A percentile compares a stretch with the other conserved stretches of the same genome.
Conservation (phyloP, 1,140 invertebrate species). For the Probaryconus sp. region DNA sequence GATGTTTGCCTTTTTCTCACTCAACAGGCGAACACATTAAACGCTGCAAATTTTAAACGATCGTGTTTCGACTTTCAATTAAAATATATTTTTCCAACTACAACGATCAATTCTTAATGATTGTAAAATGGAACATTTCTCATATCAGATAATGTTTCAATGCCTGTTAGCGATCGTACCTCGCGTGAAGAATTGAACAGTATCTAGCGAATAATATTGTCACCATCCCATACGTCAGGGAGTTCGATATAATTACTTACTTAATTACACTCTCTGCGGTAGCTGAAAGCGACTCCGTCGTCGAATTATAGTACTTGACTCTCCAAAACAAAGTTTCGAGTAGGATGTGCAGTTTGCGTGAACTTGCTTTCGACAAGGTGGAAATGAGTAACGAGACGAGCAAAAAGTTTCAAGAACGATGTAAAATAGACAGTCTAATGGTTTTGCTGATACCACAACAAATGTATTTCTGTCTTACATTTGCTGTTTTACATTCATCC, state of each 20-base stretch:
- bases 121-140: too few relatives aligned
- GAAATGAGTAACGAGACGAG: conserved; percentile 1
- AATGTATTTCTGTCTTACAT: neutral
- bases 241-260: conserved; percentile 53
- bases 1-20: too few relatives aligned
- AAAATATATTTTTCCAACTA: too few relatives aligned
- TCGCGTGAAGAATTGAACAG: neutral
- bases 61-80: too few relatives aligned
- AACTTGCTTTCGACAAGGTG: conserved; percentile 33
- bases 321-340: conserved; percentile 38
- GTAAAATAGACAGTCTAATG: conserved; percentile 15
- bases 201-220: conserved; percentile 5
- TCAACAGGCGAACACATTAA: too few relatives aligned
- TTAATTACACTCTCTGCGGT: conserved; percentile 39
- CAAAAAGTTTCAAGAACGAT: neutral
- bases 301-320: conserved; percentile 38
- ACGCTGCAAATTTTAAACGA: too few relatives aligned
- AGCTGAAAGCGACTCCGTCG: conserved; percentile 31
- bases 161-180: conserved; percentile 6
- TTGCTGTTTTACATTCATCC: too few relatives aligned
- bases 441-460: neutral
- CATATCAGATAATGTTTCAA: neutral
- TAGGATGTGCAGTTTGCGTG: conserved; percentile 24
- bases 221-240: neutral
- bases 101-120: too few relatives aligned